phyloP scores from a whole-genome alignment of 2,113 vertebrate genomes.

The Isurus oxyrinchus region DNA sequence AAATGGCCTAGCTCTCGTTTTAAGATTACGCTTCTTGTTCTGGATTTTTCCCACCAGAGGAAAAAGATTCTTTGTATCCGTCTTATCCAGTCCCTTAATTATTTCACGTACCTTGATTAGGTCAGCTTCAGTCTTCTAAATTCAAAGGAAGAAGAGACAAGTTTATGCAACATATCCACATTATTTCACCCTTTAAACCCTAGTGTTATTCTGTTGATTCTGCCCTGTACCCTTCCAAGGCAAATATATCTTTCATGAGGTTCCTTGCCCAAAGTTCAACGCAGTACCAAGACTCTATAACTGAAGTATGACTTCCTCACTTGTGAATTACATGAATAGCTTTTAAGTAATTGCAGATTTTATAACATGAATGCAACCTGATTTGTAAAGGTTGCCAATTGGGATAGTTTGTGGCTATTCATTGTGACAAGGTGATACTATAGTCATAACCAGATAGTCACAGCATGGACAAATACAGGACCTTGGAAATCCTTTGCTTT shows the following conservation, averaged over 20 bases:
- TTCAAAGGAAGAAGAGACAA: neutral
- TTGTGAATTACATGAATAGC: neutral
- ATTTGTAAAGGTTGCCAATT: neutral
- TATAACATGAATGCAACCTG: neutral
- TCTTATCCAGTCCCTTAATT: neutral
- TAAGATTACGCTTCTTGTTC: neutral
- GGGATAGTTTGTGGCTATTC: neutral
- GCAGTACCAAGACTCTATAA: neutral
- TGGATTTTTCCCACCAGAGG: neutral
- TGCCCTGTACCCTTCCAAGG: neutral
- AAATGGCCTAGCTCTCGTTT: neutral
- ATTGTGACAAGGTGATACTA: neutral
- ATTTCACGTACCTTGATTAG: neutral
- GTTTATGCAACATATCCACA: neutral
- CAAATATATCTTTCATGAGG: neutral
- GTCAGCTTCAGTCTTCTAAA: neutral
- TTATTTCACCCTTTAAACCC: neutral
- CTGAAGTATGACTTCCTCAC: neutral
- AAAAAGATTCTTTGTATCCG: neutral
- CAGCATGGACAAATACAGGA: neutral
- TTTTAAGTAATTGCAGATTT: neutral
- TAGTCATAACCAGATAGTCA: neutral
- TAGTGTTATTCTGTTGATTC: neutral
- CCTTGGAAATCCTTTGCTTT: neutral
- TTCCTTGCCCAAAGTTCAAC: neutral